phyloP scores from a whole-genome alignment of 2,113 vertebrate species.

The Lycaon pictus region DNA sequence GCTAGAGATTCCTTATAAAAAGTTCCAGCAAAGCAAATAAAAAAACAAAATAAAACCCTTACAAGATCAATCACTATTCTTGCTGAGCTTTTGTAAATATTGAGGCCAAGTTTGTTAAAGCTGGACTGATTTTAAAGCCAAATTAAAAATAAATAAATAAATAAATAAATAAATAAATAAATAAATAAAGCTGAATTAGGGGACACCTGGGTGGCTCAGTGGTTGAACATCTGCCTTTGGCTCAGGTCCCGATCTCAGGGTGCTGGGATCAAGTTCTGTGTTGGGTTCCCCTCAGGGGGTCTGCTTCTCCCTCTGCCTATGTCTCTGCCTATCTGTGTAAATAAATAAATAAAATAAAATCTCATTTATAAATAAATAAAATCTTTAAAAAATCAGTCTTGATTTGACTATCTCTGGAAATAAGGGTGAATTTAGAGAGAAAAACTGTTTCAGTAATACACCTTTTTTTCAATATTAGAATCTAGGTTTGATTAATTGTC shows the following conservation, averaged over 20 bases:
- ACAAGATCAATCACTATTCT: not conserved
- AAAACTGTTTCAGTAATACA: not conserved
- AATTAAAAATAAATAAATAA: too few species aligned
- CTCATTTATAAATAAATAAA: too few species aligned
- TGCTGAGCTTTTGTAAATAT: not conserved
- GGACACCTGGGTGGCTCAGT: too few species aligned
- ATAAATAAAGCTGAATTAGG: not conserved
- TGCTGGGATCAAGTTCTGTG: too few species aligned
- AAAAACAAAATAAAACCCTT: not conserved
- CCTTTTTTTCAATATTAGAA: not conserved
- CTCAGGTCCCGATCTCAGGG: too few species aligned
- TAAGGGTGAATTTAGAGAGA: not conserved
- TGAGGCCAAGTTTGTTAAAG: not conserved
- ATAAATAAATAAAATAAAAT: too few species aligned
- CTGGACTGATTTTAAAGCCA: not conserved
- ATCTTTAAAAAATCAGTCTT: not conserved
- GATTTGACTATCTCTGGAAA: not conserved
- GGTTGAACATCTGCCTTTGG: too few species aligned
- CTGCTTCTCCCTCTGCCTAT: too few species aligned
- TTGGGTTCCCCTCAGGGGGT: too few species aligned
- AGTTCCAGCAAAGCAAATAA: not conserved
- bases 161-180: too few species aligned
- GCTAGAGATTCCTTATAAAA: not conserved
- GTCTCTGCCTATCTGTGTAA: too few species aligned
- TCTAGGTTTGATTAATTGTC: not conserved